Evolutionary conservation across 2,113 vertebrate species (phyloP).

Genomic region (Andinoacara biseriatus): DNA sequence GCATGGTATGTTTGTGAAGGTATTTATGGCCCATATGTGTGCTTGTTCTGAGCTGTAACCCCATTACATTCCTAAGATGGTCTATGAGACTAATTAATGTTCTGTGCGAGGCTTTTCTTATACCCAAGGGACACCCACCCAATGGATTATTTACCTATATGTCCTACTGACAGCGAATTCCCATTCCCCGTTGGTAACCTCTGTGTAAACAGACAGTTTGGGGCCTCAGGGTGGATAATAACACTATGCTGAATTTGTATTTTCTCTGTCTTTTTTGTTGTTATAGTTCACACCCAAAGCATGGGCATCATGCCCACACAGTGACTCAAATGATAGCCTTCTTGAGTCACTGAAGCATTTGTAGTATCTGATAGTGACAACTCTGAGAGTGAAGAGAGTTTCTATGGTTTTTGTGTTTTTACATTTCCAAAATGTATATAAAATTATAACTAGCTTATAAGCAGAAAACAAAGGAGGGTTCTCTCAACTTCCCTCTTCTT

Average conservation of each 20-base stretch:
- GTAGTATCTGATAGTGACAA: conserved; percentile 15
- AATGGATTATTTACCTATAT: conserved; percentile 81
- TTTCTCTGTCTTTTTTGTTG: conserved; percentile 36
- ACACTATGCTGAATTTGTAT: conserved; percentile 44
- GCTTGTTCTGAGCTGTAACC: conserved; percentile 71
- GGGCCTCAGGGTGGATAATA: conserved; percentile 39
- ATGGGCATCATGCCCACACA: conserved; percentile 21
- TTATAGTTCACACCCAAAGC: conserved; percentile 21
- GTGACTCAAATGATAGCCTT: conserved; percentile 27
- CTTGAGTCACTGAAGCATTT: conserved; percentile 9
- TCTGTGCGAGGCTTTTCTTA: conserved; percentile 73
- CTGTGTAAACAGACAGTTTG: conserved; percentile 50
- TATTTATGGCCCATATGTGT: conserved; percentile 80
- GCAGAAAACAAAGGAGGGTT: conserved; percentile 56
- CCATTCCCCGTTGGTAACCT: conserved; percentile 47
- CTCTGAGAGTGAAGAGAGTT: neutral
- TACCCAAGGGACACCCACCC: conserved; percentile 68
- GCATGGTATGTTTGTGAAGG: conserved; percentile 75
- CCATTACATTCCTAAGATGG: conserved; percentile 75
- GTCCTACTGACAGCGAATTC: conserved; percentile 72
- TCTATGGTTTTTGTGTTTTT: neutral
- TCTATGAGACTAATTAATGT: conserved; percentile 82
- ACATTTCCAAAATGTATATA: neutral
- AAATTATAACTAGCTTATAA: conserved; percentile 22
- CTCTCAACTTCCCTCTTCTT: conserved; percentile 53